Percentiles rank a stretch among this genome's conserved stretches.
phyloP scores from a whole-genome alignment of 2,113 vertebrate species.

The Tupaia tana region DNA sequence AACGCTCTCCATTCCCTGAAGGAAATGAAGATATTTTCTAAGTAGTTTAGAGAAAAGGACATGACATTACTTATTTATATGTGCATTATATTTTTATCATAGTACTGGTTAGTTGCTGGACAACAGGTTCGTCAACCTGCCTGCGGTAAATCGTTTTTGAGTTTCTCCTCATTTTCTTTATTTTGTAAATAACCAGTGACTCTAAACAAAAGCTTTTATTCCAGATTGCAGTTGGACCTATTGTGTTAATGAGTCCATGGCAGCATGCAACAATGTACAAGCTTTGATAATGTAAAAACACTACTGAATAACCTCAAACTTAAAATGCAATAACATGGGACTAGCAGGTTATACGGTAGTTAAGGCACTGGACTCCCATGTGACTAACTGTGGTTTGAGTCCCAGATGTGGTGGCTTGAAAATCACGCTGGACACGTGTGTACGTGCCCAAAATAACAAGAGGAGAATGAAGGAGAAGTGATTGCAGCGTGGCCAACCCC shows the following conservation, averaged over 20 bases:
- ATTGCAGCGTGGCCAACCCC: too few relatives aligned
- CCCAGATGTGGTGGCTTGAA: too few relatives aligned
- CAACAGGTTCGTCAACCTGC: not conserved
- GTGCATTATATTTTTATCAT: not conserved
- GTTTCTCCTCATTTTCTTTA: not conserved
- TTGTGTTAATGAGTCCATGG: not conserved
- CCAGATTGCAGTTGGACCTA: not conserved
- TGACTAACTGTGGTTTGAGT: too few relatives aligned
- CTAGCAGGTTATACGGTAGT: too few relatives aligned
- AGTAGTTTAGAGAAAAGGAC: constrained; percentile 13
- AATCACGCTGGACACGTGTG: too few relatives aligned
- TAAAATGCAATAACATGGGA: not conserved
- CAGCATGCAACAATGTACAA: not conserved
- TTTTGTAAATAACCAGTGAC: not conserved
- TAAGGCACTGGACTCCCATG: too few relatives aligned
- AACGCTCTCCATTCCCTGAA: not conserved
- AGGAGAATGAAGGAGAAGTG: too few relatives aligned
- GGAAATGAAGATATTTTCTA: constrained; percentile 25
- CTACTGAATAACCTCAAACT: not conserved
- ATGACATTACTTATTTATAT: not conserved
- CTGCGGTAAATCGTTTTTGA: not conserved
- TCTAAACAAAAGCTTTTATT: not conserved
- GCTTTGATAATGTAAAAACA: not conserved
- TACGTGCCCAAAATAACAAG: too few relatives aligned
- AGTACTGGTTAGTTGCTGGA: not conserved